Conservation (phyloP, 2,888 invertebrate genomes). For the Drosophila mimetica region DNA sequence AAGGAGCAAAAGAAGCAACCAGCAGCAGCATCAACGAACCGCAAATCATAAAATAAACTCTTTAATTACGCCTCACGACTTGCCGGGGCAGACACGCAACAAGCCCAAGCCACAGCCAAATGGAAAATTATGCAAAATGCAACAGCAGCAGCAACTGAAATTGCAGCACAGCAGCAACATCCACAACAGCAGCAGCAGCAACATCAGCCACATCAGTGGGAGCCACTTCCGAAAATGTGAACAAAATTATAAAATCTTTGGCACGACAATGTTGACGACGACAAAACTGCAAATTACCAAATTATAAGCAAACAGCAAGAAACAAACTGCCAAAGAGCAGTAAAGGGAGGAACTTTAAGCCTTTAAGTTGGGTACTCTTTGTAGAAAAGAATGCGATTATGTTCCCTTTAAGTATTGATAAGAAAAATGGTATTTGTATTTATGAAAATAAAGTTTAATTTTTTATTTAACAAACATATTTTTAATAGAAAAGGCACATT, state of each 20-base stretch:
- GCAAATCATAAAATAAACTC: constrained; percentile 79
- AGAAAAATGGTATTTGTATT: neutral
- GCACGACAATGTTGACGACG: constrained; percentile 69
- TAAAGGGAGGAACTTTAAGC: constrained; percentile 2
- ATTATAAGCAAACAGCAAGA: constrained; percentile 68
- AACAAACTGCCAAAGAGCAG: constrained; percentile 18
- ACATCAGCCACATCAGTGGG: constrained; percentile 30
- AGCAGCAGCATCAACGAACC: constrained; percentile 47
- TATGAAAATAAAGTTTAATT: too few relatives aligned
- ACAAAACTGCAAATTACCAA: constrained; percentile 78
- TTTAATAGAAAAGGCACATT: too few relatives aligned
- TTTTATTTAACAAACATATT: too few relatives aligned
- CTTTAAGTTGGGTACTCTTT: neutral
- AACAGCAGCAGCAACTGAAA: constrained; percentile 30
- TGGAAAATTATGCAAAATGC: constrained; percentile 79
- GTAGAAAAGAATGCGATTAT: neutral
- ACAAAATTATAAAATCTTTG: constrained; percentile 78
- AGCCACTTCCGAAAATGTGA: constrained; percentile 69
- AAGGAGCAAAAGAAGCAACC: constrained; percentile 23
- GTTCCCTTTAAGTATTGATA: neutral
- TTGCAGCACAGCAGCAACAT: constrained; percentile 6
- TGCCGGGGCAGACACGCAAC: constrained; percentile 58
- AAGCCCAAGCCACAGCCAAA: constrained; percentile 55
- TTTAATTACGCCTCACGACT: constrained; percentile 79
- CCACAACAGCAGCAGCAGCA: constrained; percentile 28